Evolutionary conservation across 2,113 vertebrate genomes (phyloP), one percentile per base, ranked within the genome.

Genomic region (Lepidothrix coronata): DNA sequence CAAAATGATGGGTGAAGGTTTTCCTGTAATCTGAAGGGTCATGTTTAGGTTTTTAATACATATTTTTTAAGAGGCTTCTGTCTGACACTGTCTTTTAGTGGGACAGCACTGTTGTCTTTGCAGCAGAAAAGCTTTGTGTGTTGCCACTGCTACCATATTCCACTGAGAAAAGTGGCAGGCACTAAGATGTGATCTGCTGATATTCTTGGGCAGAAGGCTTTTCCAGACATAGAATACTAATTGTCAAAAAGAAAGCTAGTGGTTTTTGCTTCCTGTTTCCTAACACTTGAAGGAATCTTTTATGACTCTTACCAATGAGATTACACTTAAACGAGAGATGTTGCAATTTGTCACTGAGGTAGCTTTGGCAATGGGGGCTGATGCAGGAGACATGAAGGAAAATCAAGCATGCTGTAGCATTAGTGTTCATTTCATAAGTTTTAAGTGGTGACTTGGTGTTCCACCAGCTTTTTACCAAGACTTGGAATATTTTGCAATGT

Each of bases 371-470:
- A 8, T 27, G 48, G 28, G 25, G 30, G 11, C 44, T 51, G 43
- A 35, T 59, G 70, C 48, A 85, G 68, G 71, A 54, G 46, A 27
- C 17, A 21, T 2, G 9, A 89, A 33, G 41, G 83, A 80, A 85
- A 85, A 74, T 24, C 7, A 11, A 76, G 41, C 5, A 3, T 44
- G 33, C 33, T 61, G 51, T 75, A 91, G 79, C 37, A 39, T 72
- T 88, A 19, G 73, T 84, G 33, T 86, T 90, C 31, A 11, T 87
- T 93, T 96, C 59, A 35, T 95, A 91, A 90, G 35, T 57, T 93
- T 57, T 46, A 95, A 85, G 44, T 49, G 61, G 44, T n/a, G 57
- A 71, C n/a, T 31, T 84, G 65, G 82, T 82, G 81, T 94, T 93
- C 83, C 30, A 86, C 37, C 11, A 88, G 55, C 21, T 76, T 90